Conservation (phyloP, 2,113 vertebrate species). For the Pseudolaguvia tuberculata region DNA sequence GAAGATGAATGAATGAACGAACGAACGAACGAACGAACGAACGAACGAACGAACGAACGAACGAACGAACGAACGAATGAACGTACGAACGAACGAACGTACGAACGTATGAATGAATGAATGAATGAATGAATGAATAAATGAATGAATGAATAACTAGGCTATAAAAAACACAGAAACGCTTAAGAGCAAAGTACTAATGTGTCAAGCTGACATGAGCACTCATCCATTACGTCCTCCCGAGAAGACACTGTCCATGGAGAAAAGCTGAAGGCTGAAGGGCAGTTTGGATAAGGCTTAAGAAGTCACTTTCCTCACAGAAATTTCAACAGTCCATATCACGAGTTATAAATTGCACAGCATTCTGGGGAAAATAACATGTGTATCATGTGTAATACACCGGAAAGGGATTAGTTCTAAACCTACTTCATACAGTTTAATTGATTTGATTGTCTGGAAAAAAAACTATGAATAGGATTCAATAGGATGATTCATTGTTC, state of each 20-base stretch:
- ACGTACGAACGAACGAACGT: no score
- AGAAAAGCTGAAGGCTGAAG: conserved; percentile 30
- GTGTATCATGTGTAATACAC: neutral
- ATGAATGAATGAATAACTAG: no score
- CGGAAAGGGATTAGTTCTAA: conserved; percentile 1
- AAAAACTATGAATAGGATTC: conserved; percentile 24
- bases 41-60: no score
- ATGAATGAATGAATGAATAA: no score
- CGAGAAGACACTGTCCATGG: conserved; percentile 18
- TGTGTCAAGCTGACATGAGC: conserved; percentile 36
- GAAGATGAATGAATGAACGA: no score
- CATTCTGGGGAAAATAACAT: conserved; percentile 1
- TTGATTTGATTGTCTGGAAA: conserved; percentile 18
- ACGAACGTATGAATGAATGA: no score
- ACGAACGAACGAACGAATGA: no score
- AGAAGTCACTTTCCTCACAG: conserved; percentile 31
- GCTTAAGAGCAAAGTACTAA: conserved; percentile 37
- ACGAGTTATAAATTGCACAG: no score
- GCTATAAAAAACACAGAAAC: conserved; percentile 30
- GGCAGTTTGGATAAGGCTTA: conserved; percentile 30
- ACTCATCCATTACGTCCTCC: conserved; percentile 42
- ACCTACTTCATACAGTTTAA: conserved; percentile 17
- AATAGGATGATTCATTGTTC: conserved; percentile 27
- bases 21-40: no score
- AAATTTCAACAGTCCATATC: no score